Evolutionary conservation across 2,797 vertebrate species (phyloP).

Genomic region (Microtus obscurus): DNA sequence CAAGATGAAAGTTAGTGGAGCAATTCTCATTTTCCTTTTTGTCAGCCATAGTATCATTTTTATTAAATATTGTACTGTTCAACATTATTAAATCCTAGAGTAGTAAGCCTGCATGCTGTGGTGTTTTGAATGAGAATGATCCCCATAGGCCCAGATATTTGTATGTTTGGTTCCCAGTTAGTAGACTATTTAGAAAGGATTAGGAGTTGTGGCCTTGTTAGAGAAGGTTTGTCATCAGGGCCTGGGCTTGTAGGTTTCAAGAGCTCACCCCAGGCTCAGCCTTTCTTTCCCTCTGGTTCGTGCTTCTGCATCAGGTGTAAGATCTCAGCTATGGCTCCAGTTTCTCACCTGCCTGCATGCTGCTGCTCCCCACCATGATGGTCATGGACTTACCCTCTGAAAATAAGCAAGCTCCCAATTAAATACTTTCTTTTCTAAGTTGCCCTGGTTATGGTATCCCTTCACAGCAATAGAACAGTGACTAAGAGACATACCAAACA

Average conservation of each 20-base stretch:
- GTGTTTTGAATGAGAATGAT: neutral
- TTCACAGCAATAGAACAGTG: neutral
- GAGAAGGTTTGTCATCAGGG: neutral
- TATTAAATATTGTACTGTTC: neutral
- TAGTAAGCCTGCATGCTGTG: neutral
- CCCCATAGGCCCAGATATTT: neutral
- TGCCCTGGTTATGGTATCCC: neutral
- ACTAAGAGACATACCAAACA: neutral
- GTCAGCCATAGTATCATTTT: neutral
- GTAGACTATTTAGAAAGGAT: neutral
- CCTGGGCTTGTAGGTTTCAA: neutral
- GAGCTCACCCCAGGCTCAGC: neutral
- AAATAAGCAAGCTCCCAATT: neutral
- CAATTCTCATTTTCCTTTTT: neutral
- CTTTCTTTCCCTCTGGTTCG: neutral
- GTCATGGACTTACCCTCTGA: neutral
- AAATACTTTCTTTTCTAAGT: neutral
- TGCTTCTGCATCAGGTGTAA: neutral
- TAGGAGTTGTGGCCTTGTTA: neutral
- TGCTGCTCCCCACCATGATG: neutral
- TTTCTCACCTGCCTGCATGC: neutral
- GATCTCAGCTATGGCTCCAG: neutral
- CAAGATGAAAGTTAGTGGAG: neutral
- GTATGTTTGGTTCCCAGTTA: neutral
- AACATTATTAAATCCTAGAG: neutral